Evolutionary conservation across 2,797 vertebrate genomes (phyloP), one percentile per base, ranked within the genome.

Genomic region (Champsocephalus gunnari): DNA sequence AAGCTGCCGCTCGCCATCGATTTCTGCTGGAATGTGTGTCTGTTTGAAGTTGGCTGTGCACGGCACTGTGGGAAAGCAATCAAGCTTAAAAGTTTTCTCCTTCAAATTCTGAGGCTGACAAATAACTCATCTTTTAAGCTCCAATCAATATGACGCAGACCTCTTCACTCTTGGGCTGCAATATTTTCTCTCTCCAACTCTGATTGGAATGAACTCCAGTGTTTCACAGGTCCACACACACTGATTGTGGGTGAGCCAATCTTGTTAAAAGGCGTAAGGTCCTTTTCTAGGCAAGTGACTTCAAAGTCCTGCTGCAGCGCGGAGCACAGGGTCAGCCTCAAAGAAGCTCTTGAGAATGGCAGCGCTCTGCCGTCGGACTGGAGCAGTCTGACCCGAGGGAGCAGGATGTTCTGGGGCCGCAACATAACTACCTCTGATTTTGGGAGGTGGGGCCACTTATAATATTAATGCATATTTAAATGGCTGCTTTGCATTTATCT

Each of bases 381-480:
- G 49, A 74, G 75, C 61, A 9, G 49, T 70, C 63, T 12, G 71
- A 82, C 80, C 81, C 12, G 32, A 57, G 69, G 73, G 79, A 89
- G 59, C 78, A 87, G 80, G 87, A 16, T 44, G 58, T 72, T 87
- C 87, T 65, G 77, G 73, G 74, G 49, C 86, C 81, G 67, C 73
- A 45, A 66, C 92, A 95, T 93, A 76, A 89, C 70, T 78, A 67
- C 80, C 80, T 82, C 76, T 55, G 55, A 54, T 84, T 85, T 83
- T 48, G 59, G 63, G 44, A 73, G 71, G 68, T 75, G 71, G 79
- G 61, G n/a, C 21, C 2, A 44, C 44, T 81, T 77, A 67, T 64
- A 71, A 86, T 86, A 73, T 70, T 90, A 88, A 94, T 95, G 93
- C 93, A 93, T 95, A 95, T 95, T 94, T 93, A 94, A 95, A 95